These are phyloP conservation scores for Baccha elongata DNA, from an alignment of 2,888 invertebrate genomes.

Conservation along the genomic window DNA sequence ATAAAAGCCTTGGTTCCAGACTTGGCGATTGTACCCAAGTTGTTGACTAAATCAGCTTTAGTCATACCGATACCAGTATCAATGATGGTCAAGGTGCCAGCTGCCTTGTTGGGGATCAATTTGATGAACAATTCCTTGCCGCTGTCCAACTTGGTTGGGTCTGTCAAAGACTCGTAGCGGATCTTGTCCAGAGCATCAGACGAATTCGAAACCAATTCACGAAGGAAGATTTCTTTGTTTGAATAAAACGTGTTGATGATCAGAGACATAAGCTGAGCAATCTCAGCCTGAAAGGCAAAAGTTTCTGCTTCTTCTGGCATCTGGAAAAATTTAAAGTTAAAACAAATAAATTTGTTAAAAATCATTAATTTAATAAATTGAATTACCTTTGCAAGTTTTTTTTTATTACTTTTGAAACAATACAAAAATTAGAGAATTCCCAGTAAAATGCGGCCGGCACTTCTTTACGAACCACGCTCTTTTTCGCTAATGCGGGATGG, in stretches of 20 bases:
- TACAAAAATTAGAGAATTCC: conserved; percentile 53
- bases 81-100: conserved; percentile 95
- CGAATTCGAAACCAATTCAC: conserved; percentile 98
- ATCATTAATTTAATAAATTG: not conserved
- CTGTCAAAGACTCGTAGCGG: conserved; percentile 97
- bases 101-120: conserved; percentile 96
- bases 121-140: conserved; percentile 97
- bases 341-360: not conserved
- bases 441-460: conserved; percentile 57
- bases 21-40: conserved; percentile 97
- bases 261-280: conserved; percentile 98
- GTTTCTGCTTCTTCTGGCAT: conserved; percentile 95
- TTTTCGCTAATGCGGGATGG: conserved; percentile 57
- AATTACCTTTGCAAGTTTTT: conserved; percentile 57
- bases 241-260: conserved; percentile 99
- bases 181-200: conserved; percentile 95
- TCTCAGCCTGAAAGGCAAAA: conserved; percentile 99
- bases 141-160: conserved; percentile 93
- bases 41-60: conserved; percentile 97
- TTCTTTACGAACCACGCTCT: conserved; percentile 45
- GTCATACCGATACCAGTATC: conserved; percentile 99
- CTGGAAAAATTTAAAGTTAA: conserved; percentile 80
- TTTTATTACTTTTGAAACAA: conserved; percentile 6
- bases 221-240: conserved; percentile 98
- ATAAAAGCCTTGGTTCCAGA: conserved; percentile 99